These are phyloP conservation scores for Protodeltote pygarga DNA, from an alignment of 2,888 invertebrate genomes.

Conservation along the genomic window DNA sequence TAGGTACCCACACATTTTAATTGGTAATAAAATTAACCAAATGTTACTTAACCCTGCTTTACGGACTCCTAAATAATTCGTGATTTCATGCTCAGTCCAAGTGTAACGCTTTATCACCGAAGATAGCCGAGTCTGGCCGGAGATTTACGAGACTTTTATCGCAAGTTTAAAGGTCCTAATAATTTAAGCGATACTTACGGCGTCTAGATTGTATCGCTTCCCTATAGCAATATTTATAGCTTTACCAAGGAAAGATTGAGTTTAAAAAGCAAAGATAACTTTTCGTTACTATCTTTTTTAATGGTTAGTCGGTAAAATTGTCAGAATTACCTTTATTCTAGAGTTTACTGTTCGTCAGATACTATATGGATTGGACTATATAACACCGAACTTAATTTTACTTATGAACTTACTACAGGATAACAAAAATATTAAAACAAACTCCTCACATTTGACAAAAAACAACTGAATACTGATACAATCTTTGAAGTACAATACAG, in stretches of 20 bases:
- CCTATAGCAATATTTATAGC: conserved; percentile 38
- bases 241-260: conserved; percentile 8
- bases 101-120: conserved; percentile 41
- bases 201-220: conserved; percentile 43
- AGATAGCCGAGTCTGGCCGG: conserved; percentile 40
- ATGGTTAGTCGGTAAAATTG: no score
- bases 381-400: no score
- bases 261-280: conserved; percentile 3
- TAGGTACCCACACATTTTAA: conserved; percentile 3
- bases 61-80: conserved; percentile 32
- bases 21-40: not conserved
- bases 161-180: conserved; percentile 59
- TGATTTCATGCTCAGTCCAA: conserved; percentile 32
- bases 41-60: not conserved
- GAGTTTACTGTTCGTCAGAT: no score
- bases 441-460: no score
- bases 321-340: no score
- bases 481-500: no score
- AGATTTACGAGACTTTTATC: conserved; percentile 66
- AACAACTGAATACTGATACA: no score
- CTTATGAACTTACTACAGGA: no score
- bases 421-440: no score
- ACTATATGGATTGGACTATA: no score
- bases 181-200: conserved; percentile 56
- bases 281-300: not conserved